Evolutionary conservation across 2,113 vertebrate species (phyloP).

Genomic region (Proteles cristata): DNA sequence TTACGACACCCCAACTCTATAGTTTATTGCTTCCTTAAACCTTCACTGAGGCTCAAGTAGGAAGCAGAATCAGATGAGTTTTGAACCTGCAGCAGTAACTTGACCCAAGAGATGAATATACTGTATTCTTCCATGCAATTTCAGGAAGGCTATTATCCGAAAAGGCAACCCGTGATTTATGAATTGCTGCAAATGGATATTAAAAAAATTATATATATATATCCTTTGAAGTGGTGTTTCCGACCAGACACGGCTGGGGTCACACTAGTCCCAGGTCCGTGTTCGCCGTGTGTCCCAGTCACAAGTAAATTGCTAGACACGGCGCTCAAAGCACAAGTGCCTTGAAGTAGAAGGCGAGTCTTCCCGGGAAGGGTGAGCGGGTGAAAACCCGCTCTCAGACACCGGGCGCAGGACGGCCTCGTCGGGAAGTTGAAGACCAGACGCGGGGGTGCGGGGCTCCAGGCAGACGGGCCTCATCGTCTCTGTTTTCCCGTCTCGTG

Average conservation of each 20-base stretch:
- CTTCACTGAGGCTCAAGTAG: background rate
- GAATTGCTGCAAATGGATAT: slow-evolving; percentile 67
- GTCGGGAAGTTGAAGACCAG: too few relatives aligned
- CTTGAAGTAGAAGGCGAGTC: slow-evolving; percentile 40
- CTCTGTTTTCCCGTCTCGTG: accelerated
- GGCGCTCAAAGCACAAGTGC: slow-evolving; percentile 44
- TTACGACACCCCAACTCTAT: too few relatives aligned
- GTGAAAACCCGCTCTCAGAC: slow-evolving; percentile 22
- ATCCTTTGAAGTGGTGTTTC: slow-evolving; percentile 71
- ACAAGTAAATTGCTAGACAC: slow-evolving; percentile 68
- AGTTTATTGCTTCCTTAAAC: background rate
- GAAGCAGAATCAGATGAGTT: background rate
- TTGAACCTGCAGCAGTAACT: background rate
- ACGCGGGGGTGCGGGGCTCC: accelerated
- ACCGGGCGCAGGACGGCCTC: background rate
- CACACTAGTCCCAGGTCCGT: slow-evolving; percentile 28
- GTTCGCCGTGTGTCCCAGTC: slow-evolving; percentile 11
- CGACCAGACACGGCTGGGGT: slow-evolving; percentile 42
- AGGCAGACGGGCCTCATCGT: accelerated
- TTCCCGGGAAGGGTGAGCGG: slow-evolving; percentile 3
- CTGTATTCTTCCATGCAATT: slow-evolving; percentile 50
- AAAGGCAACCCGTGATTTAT: slow-evolving; percentile 72
- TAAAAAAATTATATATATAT: too few relatives aligned
- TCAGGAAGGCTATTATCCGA: slow-evolving; percentile 14
- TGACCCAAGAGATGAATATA: slow-evolving; percentile 33